phyloP scores from a whole-genome alignment of 2,113 vertebrate species.

The Actenoides lindsayi region DNA sequence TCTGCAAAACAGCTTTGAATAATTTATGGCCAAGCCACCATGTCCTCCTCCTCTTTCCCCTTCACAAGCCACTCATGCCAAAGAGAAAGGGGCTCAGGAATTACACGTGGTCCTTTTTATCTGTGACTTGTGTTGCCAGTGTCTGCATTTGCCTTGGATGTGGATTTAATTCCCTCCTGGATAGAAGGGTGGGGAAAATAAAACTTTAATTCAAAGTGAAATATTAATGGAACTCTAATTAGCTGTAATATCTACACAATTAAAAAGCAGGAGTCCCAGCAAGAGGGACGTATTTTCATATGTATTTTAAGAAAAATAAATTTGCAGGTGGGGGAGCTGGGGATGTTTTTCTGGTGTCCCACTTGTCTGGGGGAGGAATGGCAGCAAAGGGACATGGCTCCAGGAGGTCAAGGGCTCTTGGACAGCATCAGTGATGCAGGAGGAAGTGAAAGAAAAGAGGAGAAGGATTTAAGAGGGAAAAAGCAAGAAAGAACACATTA shows the following conservation, averaged over 20 bases:
- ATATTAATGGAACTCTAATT: conserved; percentile 74
- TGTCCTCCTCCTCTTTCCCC: not conserved
- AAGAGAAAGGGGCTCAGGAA: not conserved
- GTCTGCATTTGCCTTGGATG: conserved; percentile 31
- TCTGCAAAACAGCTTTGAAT: conserved; percentile 36
- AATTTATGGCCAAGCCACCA: conserved; percentile 29
- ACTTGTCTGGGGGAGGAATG: not conserved
- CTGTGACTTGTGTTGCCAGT: not conserved
- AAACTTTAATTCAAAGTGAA: conserved; percentile 76
- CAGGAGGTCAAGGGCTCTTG: not conserved
- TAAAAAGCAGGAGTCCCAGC: conserved; percentile 10
- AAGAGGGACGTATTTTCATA: not conserved
- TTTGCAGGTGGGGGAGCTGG: not conserved
- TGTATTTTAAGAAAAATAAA: not conserved
- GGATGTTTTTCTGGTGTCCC: not conserved
- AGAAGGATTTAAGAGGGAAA: not conserved
- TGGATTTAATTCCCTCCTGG: conserved; percentile 55
- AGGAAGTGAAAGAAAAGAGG: not conserved
- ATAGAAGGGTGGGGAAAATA: not conserved
- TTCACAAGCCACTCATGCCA: not conserved
- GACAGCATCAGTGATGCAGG: accelerated
- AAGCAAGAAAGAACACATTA: not conserved
- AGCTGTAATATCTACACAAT: conserved; percentile 49
- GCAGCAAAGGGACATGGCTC: not conserved
- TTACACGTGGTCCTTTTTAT: not conserved